phyloP scores from a whole-genome alignment of 2,797 vertebrate genomes.

The Philypnodon macrostomus region DNA sequence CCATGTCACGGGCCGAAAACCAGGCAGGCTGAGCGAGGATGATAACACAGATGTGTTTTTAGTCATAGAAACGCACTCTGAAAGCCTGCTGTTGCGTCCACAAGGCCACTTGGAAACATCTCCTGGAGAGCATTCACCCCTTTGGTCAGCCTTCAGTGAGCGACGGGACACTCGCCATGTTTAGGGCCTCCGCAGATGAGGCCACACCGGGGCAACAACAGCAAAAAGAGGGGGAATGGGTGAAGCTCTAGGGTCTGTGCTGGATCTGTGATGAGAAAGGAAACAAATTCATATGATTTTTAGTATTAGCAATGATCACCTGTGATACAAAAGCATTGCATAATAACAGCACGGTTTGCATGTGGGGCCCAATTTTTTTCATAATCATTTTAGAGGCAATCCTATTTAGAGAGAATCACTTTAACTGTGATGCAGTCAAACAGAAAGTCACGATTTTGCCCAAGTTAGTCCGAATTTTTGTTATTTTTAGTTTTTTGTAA shows the following conservation, averaged over 20 bases:
- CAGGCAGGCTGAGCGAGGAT: conserved; percentile 68
- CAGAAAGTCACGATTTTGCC: too few species aligned
- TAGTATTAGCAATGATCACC: not conserved
- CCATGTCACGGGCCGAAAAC: conserved; percentile 61
- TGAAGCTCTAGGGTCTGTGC: conserved; percentile 11
- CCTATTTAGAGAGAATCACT: too few species aligned
- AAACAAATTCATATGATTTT: conserved; percentile 32
- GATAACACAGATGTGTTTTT: conserved; percentile 57
- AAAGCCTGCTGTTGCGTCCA: conserved; percentile 73
- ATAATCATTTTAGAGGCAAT: too few species aligned
- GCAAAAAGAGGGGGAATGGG: conserved; percentile 5
- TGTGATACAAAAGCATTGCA: too few species aligned
- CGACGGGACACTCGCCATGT: conserved; percentile 76
- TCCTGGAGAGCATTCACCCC: conserved; percentile 75
- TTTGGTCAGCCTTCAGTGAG: conserved; percentile 73
- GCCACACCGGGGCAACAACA: conserved; percentile 20
- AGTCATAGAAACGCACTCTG: conserved; percentile 64
- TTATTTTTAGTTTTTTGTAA: too few species aligned
- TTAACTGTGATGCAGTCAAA: too few species aligned
- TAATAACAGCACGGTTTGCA: too few species aligned
- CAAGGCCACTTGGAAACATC: conserved; percentile 68
- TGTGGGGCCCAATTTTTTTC: too few species aligned
- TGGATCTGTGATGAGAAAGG: conserved; percentile 60
- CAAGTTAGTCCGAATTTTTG: too few species aligned
- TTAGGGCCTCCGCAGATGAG: conserved; percentile 47